phyloP scores from a whole-genome alignment of 2,888 invertebrate species.

The Teinopalpus imperialis region DNA sequence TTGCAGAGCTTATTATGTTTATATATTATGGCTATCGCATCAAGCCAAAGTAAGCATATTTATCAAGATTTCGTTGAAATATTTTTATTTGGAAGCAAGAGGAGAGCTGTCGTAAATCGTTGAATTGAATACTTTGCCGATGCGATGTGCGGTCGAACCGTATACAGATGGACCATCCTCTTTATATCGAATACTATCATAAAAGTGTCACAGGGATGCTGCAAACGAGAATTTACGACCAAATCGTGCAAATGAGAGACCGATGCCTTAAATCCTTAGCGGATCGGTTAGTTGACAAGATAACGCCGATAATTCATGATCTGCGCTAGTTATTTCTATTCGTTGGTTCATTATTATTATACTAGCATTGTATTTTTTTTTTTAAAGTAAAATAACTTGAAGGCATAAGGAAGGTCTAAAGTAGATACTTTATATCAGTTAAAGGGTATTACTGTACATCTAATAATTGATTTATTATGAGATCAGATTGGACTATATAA shows the following conservation, averaged over 20 bases:
- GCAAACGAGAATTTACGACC: slow-evolving; percentile 75
- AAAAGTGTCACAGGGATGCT: slow-evolving; percentile 72
- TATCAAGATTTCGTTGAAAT: slow-evolving; percentile 9
- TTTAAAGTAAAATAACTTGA: slow-evolving; percentile 13
- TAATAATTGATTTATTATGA: no score
- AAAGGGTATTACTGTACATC: no score
- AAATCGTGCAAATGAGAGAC: slow-evolving; percentile 71
- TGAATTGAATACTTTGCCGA: slow-evolving; percentile 24
- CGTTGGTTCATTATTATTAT: slow-evolving; percentile 30
- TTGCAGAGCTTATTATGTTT: background rate
- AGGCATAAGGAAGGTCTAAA: background rate
- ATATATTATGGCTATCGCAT: background rate
- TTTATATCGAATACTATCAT: slow-evolving; percentile 48
- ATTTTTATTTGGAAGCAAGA: slow-evolving; percentile 17
- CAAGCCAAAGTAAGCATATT: background rate
- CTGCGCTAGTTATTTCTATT: slow-evolving; percentile 35
- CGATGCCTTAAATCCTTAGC: slow-evolving; percentile 61
- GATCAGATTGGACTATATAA: no score
- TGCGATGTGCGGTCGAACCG: slow-evolving; percentile 31
- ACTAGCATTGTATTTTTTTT: slow-evolving; percentile 28
- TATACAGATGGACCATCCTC: slow-evolving; percentile 33
- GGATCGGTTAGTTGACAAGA: slow-evolving; percentile 61
- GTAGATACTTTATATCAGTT: background rate
- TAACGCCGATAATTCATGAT: slow-evolving; percentile 60
- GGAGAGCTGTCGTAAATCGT: slow-evolving; percentile 25